phyloP scores from a whole-genome alignment of 2,797 vertebrate genomes.

The Potorous gilbertii region DNA sequence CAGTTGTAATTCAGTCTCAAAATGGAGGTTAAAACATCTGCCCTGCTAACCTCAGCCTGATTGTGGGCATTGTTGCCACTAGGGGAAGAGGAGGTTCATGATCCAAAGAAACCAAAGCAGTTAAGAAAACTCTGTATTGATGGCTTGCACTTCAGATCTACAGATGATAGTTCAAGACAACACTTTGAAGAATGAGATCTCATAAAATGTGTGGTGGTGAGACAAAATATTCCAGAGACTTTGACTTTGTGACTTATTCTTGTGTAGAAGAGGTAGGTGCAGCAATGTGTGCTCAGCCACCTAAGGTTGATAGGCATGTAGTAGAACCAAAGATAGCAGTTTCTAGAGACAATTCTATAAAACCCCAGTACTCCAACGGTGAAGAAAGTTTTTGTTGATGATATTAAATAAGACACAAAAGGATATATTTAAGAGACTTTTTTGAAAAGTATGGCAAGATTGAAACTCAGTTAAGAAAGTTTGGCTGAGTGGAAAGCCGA shows the following conservation, averaged over 20 bases:
- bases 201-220: conserved; percentile 96
- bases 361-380: conserved; percentile 94
- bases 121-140: conserved; percentile 96
- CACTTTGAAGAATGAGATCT: conserved; percentile 97
- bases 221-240: conserved; percentile 94
- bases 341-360: conserved; percentile 94
- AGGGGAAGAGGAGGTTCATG: conserved; percentile 85
- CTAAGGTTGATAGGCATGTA: conserved; percentile 94
- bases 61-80: no score
- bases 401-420: conserved; percentile 96
- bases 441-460: conserved; percentile 95
- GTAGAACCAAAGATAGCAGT: conserved; percentile 95
- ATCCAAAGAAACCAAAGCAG: conserved; percentile 93
- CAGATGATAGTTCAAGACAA: conserved; percentile 93
- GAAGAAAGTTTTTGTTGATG: conserved; percentile 79
- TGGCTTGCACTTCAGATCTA: conserved; percentile 95
- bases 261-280: conserved; percentile 91
- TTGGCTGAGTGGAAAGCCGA: conserved; percentile 91
- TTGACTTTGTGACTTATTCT: conserved; percentile 94
- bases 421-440: conserved; percentile 92
- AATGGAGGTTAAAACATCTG: neutral
- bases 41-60: neutral
- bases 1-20: neutral
- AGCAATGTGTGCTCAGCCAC: conserved; percentile 92
- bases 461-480: conserved; percentile 95